Evolutionary conservation across 2,797 vertebrate species (phyloP).

Genomic region (Intellagama lesueurii): DNA sequence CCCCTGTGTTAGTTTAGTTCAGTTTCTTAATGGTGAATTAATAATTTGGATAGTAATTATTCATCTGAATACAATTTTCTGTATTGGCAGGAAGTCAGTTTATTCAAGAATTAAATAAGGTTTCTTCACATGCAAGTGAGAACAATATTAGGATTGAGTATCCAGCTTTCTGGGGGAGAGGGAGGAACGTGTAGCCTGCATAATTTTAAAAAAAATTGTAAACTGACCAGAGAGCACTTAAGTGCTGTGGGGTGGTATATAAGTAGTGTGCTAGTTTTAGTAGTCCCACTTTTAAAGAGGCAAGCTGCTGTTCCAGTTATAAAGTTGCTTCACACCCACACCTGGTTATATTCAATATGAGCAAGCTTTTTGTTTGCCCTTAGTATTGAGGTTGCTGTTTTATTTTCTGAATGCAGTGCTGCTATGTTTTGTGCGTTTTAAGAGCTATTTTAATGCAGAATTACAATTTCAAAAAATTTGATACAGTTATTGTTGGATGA

Average conservation of each 20-base stretch:
- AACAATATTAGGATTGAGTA: not conserved
- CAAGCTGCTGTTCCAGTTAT: not conserved
- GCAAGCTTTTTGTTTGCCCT: not conserved
- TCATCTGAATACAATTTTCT: not conserved
- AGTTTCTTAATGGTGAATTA: not conserved
- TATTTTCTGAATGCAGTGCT: not conserved
- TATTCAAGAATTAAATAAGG: not conserved
- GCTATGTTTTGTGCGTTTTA: not conserved
- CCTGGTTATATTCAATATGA: not conserved
- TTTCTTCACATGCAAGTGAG: not conserved
- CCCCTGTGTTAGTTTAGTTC: not conserved
- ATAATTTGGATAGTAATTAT: not conserved
- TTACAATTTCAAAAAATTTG: too few relatives aligned
- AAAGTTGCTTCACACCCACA: not conserved
- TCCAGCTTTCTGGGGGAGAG: too few relatives aligned
- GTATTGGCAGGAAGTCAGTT: not conserved
- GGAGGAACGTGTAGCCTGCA: too few relatives aligned
- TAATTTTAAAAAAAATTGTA: too few relatives aligned
- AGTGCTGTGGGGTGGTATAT: too few relatives aligned
- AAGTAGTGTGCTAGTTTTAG: too few relatives aligned
- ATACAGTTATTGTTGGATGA: too few relatives aligned
- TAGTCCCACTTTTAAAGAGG: not conserved
- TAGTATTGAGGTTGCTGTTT: not conserved
- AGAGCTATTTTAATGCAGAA: too few relatives aligned
- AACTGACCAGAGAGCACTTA: too few relatives aligned